Percentiles rank a stretch among this genome's conserved stretches.
Evolutionary conservation across 2,888 invertebrate genomes (phyloP).

Genomic region (Xylocampa areola): DNA sequence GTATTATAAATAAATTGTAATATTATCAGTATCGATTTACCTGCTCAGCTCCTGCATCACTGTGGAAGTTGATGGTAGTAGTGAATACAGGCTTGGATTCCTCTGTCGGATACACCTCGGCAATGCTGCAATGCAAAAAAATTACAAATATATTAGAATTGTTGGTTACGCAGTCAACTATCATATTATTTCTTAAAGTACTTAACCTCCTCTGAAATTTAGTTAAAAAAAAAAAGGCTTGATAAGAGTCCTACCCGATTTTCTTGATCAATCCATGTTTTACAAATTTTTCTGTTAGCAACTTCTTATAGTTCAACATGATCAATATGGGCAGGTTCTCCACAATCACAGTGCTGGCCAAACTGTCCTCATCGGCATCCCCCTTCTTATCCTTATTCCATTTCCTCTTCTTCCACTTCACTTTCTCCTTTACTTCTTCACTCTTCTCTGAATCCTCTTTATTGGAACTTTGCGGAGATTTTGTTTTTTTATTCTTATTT

Average conservation of each 20-base stretch:
- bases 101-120: slow-evolving; percentile 76
- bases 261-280: slow-evolving; percentile 75
- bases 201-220: too few relatives aligned
- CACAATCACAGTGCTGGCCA: slow-evolving; percentile 69
- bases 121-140: slow-evolving; percentile 69
- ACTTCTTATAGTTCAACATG: slow-evolving; percentile 73
- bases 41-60: slow-evolving; percentile 72
- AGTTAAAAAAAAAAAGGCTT: neutral
- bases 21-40: slow-evolving; percentile 57
- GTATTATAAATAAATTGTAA: neutral
- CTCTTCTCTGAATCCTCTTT: slow-evolving; percentile 55
- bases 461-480: slow-evolving; percentile 46
- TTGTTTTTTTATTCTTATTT: slow-evolving; percentile 65
- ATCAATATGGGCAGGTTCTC: slow-evolving; percentile 78
- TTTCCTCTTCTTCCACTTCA: slow-evolving; percentile 80
- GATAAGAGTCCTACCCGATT: slow-evolving; percentile 73
- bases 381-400: slow-evolving; percentile 82
- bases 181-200: too few relatives aligned
- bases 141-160: neutral
- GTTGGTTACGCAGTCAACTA: too few relatives aligned
- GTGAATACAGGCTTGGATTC: slow-evolving; percentile 77
- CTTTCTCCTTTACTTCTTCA: slow-evolving; percentile 71
- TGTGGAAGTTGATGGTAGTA: slow-evolving; percentile 76
- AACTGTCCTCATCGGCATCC: slow-evolving; percentile 54
- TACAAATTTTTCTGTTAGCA: slow-evolving; percentile 75